phyloP scores from a whole-genome alignment of 1,140 invertebrate genomes.

The Trichoplusia ni region DNA sequence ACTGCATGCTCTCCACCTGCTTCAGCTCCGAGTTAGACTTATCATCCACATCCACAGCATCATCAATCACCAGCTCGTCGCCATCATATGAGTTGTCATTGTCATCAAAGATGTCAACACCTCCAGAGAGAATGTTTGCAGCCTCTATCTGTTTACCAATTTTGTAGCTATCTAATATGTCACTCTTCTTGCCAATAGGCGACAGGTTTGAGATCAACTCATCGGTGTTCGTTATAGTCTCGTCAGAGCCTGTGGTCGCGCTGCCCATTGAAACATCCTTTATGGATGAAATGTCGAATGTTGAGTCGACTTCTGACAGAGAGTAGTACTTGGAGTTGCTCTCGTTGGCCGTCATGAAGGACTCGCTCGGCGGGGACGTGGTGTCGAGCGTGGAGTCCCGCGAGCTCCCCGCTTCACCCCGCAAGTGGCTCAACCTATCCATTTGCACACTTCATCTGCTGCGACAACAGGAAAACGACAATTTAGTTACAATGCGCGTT shows the following conservation, averaged over 20 bases:
- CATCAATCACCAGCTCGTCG: conserved; percentile 78
- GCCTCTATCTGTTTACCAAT: conserved; percentile 77
- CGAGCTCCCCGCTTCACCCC: conserved; percentile 62
- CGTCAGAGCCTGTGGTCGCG: conserved; percentile 44
- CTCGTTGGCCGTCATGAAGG: conserved; percentile 75
- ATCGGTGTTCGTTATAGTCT: conserved; percentile 43
- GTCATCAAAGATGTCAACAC: conserved; percentile 79
- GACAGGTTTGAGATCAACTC: conserved; percentile 64
- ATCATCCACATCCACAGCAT: conserved; percentile 62
- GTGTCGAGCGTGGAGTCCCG: conserved; percentile 67
- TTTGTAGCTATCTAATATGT: conserved; percentile 63
- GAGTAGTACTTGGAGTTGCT: conserved; percentile 76
- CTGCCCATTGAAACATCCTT: conserved; percentile 54
- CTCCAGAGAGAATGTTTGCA: conserved; percentile 75
- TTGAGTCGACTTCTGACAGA: conserved; percentile 72
- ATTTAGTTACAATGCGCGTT: conserved; percentile 21
- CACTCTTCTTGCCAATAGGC: conserved; percentile 65
- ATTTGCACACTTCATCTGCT: conserved; percentile 78
- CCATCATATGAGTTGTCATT: conserved; percentile 80
- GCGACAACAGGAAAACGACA: conserved; percentile 56
- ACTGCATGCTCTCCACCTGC: conserved; percentile 22
- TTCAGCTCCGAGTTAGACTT: conserved; percentile 50
- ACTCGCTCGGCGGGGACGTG: conserved; percentile 62
- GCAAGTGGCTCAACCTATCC: conserved; percentile 76
- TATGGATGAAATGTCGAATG: conserved; percentile 61